Evolutionary conservation across 2,888 invertebrate species (phyloP), one percentile per base, ranked within the genome.

Genomic region (Cryptocheilus praepositus): DNA sequence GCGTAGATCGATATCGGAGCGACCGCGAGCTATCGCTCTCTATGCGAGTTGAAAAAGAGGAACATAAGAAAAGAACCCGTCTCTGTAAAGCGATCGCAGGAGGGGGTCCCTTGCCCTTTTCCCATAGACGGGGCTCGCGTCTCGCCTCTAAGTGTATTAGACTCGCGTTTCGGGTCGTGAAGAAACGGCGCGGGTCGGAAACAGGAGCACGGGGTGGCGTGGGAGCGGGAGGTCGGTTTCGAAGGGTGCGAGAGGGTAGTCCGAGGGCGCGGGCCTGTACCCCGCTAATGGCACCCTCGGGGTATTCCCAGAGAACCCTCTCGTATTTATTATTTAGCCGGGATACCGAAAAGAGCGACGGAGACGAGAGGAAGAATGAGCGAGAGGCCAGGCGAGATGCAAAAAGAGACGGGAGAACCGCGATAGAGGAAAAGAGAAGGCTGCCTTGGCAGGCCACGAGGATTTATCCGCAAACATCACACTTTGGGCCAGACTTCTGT

Each of bases 221-320:
- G 49, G 49, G 49, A 49, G 16, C 16, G 49, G 49, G 18, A 71
- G 77, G 72, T 73, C 66, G 76, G 75, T 68, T 72, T 72, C 70
- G 73, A 76, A 71, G 78, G 74, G 69, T 79, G 79, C 73, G 68
- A 77, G 79, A 79, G 75, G 79, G 75, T 76, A 77, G 80, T 74
- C 73, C 71, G 69, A 76, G 76, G 73, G 66, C 67, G 66, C 58
- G 71, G 60, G 73, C 80, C 82, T 85, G 85, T 87, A 84, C 86
- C 88, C 86, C 83, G 83, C 86, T 88, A 88, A 88, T 88, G 87
- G 87, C 83, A 88, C 88, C 87, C 88, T 85, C 81, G 88, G 87
- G 88, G 85, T 84, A 87, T 86, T 83, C 84, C 83, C 81, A 80
- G 80, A 81, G 81, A 86, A 85, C 85, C 85, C 85, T 83, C 85